Evolutionary conservation across 2,888 invertebrate genomes (phyloP), one percentile per base, ranked within the genome.

Genomic region (Acanthosepion pharaonis): DNA sequence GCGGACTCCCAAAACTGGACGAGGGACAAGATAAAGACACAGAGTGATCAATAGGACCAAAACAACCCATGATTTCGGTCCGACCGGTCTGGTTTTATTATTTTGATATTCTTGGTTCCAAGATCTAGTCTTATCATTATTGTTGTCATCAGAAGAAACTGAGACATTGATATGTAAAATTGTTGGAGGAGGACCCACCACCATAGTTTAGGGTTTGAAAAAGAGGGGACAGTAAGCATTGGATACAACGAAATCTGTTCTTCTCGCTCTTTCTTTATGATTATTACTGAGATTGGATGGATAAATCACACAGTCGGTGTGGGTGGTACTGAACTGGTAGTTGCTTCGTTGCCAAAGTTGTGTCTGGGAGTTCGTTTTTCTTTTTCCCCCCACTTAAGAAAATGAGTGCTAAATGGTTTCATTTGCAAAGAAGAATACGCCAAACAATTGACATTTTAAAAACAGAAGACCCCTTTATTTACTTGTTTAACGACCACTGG

Each of bases 121-220:
- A 78, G 78, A n/a, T 78, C n/a, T n/a, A 78, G 9, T n/a, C n/a
- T 78, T 9, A n/a, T 59, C 55, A 59, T 59, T 59, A 23, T 78
- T n/a, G 78, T 78, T 18, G n/a, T 78, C 18, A 78, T 78, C n/a
- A 78, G 15, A 78, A 78, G 78, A n/a, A 78, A 78, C n/a, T n/a
- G 78, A 15, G 78, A 78, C 78, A n/a, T 78, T 78, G 78, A n/a
- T 78, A n/a, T 78, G n/a, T 78, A n/a, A 78, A 78, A n/a, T 78
- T 78, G 78, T 78, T 78, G 78, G n/a, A n/a, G n/a, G n/a, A 78
- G 78, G 78, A 78, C 78, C 78, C 78, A 78, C 78, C 78, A 78
- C 78, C 78, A 78, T 78, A 78, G 78, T 78, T 78, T 78, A 78
- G 78, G 78, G 78, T 78, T 78, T 78, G 78, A 11, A n/a, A 78